phyloP scores from a whole-genome alignment of 92 coral and sea anemone genomes.

The Galaxea fascicularis region DNA sequence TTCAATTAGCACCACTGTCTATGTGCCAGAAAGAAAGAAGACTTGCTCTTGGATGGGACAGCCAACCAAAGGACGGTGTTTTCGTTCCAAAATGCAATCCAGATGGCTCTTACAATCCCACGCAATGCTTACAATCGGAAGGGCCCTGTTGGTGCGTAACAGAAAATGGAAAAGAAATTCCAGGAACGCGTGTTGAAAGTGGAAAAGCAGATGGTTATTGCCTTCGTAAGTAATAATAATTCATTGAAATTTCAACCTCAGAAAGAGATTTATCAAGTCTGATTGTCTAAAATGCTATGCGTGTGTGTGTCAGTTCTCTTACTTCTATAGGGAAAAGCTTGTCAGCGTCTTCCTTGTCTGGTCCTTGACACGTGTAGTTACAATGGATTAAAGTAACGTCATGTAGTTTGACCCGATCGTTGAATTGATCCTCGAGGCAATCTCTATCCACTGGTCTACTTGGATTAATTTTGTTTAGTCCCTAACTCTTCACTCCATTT shows the following conservation, averaged over 20 bases:
- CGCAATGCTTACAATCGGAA: constrained; percentile 71
- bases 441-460: no score
- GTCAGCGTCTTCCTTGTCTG: no score
- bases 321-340: no score
- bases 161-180: constrained; percentile 79
- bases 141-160: constrained; percentile 95
- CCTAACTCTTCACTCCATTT: not conserved
- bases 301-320: no score
- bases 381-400: no score
- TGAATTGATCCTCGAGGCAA: no score
- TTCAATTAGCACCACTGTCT: constrained; percentile 2
- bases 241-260: no score
- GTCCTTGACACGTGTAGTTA: no score
- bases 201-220: constrained; percentile 53
- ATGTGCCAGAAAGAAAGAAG: constrained; percentile 75
- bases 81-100: constrained; percentile 77
- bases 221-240: not conserved
- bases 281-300: no score
- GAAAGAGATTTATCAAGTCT: no score
- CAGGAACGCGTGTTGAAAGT: constrained; percentile 67
- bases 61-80: constrained; percentile 48
- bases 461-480: no score
- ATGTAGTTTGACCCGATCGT: no score
- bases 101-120: constrained; percentile 80
- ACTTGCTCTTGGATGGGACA: constrained; percentile 61